Percentiles rank a stretch among this genome's conserved stretches.
Evolutionary conservation across 2,797 vertebrate species (phyloP).

Genomic region (Arvicola amphibius): DNA sequence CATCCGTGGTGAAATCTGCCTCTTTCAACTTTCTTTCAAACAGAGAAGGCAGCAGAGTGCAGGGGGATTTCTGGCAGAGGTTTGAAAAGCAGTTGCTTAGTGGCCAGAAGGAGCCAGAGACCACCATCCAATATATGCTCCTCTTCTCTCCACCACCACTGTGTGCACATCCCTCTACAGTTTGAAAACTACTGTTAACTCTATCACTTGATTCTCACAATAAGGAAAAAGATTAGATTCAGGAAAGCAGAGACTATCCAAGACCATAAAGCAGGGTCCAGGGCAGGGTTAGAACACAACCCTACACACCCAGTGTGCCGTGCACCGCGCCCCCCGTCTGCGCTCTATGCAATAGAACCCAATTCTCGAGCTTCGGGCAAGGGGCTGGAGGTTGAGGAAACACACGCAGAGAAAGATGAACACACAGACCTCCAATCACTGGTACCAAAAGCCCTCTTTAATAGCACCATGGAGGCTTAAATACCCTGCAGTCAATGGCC

Average conservation of each 20-base stretch:
- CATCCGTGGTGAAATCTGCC: background rate
- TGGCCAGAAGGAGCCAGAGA: background rate
- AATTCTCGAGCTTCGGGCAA: no score
- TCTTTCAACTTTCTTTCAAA: constrained; percentile 47
- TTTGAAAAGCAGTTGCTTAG: background rate
- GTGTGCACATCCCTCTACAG: background rate
- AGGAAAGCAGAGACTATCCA: constrained; percentile 25
- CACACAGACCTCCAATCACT: no score
- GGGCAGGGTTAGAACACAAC: background rate
- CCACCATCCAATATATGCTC: background rate
- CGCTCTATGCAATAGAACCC: no score
- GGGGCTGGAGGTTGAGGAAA: no score
- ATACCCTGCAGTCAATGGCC: no score
- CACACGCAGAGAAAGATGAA: no score
- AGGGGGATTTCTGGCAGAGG: constrained; percentile 41
- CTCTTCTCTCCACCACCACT: background rate
- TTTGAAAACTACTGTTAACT: background rate
- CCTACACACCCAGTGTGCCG: no score
- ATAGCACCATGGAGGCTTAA: no score
- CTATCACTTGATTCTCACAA: background rate
- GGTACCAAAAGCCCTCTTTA: no score
- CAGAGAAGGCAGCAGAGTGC: background rate
- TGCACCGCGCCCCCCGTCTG: no score
- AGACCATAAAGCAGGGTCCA: background rate
- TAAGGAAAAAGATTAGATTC: constrained; percentile 18